These are phyloP conservation scores for Corythornis vintsioides DNA, from an alignment of 2,113 vertebrate species.

Conservation along the genomic window DNA sequence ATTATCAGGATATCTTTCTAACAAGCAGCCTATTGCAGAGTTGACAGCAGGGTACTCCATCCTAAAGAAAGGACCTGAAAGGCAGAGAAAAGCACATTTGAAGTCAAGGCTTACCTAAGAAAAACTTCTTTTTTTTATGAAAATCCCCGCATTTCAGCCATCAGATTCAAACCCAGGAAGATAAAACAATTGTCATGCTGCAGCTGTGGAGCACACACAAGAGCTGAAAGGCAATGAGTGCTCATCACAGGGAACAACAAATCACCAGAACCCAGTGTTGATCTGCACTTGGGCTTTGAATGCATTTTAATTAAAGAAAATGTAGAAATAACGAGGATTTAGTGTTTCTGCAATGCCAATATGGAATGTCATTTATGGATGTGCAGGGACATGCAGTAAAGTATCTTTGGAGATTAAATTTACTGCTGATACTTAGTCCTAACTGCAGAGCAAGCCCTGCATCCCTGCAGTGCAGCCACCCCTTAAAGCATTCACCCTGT, in stretches of 20 bases:
- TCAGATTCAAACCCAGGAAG: background rate
- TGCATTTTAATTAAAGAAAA: background rate
- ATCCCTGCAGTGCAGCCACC: background rate
- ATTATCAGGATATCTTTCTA: background rate
- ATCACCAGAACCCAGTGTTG: background rate
- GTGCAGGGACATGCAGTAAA: background rate
- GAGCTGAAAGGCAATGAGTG: background rate
- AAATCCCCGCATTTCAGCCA: background rate
- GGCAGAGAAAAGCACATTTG: background rate
- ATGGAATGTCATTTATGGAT: background rate
- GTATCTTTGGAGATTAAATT: background rate
- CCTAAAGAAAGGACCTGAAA: background rate
- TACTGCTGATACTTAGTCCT: background rate
- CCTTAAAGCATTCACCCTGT: background rate
- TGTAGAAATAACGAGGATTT: background rate
- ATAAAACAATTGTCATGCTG: background rate
- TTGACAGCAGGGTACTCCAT: background rate
- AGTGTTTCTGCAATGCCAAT: background rate
- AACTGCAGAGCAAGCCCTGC: background rate
- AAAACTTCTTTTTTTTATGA: background rate
- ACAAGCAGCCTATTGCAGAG: background rate
- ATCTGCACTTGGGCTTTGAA: background rate
- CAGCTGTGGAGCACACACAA: background rate
- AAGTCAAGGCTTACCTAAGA: background rate
- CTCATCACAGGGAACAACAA: background rate